Base-by-base conservation (phyloP, 1,140 invertebrate genomes). In the Drosophila lacteicornis region DNA sequence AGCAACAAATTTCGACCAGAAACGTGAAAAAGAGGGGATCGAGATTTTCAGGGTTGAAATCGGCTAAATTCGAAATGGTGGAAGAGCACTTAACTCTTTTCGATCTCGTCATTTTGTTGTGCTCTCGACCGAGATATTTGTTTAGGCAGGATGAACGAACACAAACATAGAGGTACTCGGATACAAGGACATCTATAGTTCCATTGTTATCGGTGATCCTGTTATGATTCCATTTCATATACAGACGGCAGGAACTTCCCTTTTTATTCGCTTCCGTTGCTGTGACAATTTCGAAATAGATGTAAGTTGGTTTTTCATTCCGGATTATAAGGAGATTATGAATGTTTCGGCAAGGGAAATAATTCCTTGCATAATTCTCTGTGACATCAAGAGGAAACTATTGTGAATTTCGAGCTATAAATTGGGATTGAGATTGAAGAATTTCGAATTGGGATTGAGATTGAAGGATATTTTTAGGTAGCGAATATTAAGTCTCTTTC, bases 141-240 rank as follows among this genome's bases (percentile, higher is more conserved):
- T 86, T 85, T 86, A 86, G 82, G 74, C 58, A 47, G 59, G 50
- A 57, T 45, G 57, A 75, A 62, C 71, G 63, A 38, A 71, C 19
- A 77, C 22, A 74, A 43, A 66, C 42, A 62, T 15, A 80, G 45
- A 57, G 43, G 80, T 40, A 63, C 27, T 38, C 38, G 50, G 15
- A 61, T 25, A 61, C 45, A 59, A 46, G 58, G 19, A 73, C 46
- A 69, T 57, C 45, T 36, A 40, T 33, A 19, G 40, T 51, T 43
- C 36, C 46, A 63, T 71, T 84, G 82, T 74, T 55, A 42, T 49
- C 12, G 22, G 17, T 60, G 82, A 80, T 82, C 65, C 80, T 65
- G 77, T 82, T 83, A 84, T 83, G 81, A 80, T 75, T 83, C 51
- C 69, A 86, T 86, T 82, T 82, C 58, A 78, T 78, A 74, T 69